Conservation (phyloP, 2,113 vertebrate species). For the Sturnus vulgaris region DNA sequence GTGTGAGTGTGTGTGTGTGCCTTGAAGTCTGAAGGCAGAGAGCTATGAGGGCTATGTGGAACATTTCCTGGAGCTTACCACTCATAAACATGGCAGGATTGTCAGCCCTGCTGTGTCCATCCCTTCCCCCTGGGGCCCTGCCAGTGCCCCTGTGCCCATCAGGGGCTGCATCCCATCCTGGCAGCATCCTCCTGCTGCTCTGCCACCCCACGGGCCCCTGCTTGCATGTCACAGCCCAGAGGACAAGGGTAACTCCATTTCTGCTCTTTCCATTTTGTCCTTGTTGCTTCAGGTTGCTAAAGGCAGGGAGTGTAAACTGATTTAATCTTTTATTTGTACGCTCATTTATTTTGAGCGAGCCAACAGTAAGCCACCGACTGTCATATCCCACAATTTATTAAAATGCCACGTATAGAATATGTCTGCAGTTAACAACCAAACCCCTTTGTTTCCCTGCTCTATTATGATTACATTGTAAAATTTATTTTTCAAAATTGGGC, state of each 20-base stretch:
- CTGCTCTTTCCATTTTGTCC: not conserved
- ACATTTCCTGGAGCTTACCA: slow-evolving; percentile 55
- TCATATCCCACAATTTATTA: not conserved
- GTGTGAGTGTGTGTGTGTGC: not conserved
- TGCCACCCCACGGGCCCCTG: not conserved
- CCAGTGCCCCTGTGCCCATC: accelerated
- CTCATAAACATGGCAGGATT: slow-evolving; percentile 26
- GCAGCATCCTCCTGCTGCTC: not conserved
- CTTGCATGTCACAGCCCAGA: not conserved
- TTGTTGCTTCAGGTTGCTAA: not conserved
- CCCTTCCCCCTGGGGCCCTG: not conserved
- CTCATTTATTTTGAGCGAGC: not conserved
- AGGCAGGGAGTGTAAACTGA: not conserved
- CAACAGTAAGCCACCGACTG: not conserved
- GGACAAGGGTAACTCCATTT: not conserved
- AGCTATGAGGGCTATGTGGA: slow-evolving; percentile 60
- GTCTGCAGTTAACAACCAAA: not conserved
- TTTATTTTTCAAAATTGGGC: not conserved
- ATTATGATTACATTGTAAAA: not conserved
- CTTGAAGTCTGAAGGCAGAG: not conserved
- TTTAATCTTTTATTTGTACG: not conserved
- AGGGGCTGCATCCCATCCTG: not conserved
- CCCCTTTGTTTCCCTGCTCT: not conserved
- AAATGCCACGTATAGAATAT: not conserved
- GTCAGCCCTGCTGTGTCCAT: slow-evolving; percentile 1